These are phyloP conservation scores for Lordiphosa andalusiaca DNA, from an alignment of 2,888 invertebrate genomes.

Conservation along the genomic window DNA sequence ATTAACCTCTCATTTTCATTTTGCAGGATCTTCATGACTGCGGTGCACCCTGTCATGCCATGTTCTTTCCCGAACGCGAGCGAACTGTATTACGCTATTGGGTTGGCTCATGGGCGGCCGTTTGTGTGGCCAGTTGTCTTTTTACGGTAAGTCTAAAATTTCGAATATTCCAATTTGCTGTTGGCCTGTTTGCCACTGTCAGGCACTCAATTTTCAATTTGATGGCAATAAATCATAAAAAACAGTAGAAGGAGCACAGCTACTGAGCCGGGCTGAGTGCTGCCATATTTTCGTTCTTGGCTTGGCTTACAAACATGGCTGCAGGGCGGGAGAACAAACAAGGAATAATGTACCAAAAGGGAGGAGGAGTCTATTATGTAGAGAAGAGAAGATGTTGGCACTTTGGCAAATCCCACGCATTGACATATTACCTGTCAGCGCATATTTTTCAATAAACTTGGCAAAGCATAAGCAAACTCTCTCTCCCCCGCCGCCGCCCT, in stretches of 20 bases:
- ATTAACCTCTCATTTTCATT: slow-evolving; percentile 35
- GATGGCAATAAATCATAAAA: slow-evolving; percentile 56
- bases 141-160: slow-evolving; percentile 84
- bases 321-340: slow-evolving; percentile 42
- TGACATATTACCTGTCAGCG: slow-evolving; percentile 77
- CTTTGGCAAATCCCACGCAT: slow-evolving; percentile 69
- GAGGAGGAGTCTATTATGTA: slow-evolving; percentile 46
- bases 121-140: slow-evolving; percentile 94
- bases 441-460: slow-evolving; percentile 74
- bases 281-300: slow-evolving; percentile 65
- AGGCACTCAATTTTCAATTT: slow-evolving; percentile 64
- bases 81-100: slow-evolving; percentile 91
- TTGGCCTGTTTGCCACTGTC: slow-evolving; percentile 40
- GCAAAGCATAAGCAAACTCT: slow-evolving; percentile 61
- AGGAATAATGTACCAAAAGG: slow-evolving; percentile 1
- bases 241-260: slow-evolving; percentile 5
- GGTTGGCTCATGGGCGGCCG: slow-evolving; percentile 95
- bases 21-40: slow-evolving; percentile 84
- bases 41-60: slow-evolving; percentile 94
- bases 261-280: slow-evolving; percentile 47
- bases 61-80: slow-evolving; percentile 93
- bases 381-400: slow-evolving; percentile 38
- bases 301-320: slow-evolving; percentile 53
- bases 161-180: slow-evolving; percentile 24
- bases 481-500: no score